Evolutionary conservation across 2,797 vertebrate species (phyloP).

Genomic region (Bovichtus diacanthus): DNA sequence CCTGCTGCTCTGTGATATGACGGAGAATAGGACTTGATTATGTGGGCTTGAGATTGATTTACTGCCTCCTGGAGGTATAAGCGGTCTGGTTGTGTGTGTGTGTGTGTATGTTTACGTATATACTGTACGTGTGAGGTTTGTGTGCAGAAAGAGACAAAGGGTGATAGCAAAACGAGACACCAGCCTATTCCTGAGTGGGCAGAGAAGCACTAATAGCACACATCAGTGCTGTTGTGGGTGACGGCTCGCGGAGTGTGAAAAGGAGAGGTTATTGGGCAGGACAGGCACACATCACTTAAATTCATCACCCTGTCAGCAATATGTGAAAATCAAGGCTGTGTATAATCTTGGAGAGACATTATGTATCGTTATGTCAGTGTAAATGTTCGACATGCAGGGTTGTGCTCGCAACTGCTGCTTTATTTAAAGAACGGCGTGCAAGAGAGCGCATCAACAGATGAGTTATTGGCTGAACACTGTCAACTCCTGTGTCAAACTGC

Average conservation of each 20-base stretch:
- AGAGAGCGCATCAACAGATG: not conserved
- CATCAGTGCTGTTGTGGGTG: constrained; percentile 47
- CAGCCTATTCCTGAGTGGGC: constrained; percentile 35
- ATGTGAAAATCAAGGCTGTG: constrained; percentile 16
- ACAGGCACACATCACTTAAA: constrained; percentile 27
- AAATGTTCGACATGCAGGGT: not conserved
- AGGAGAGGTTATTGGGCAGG: constrained; percentile 31
- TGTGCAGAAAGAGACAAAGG: constrained; percentile 23
- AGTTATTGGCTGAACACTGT: constrained; percentile 39
- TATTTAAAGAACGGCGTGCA: not conserved
- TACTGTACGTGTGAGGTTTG: constrained; percentile 17
- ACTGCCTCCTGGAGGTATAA: constrained; percentile 35
- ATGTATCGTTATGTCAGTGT: not conserved
- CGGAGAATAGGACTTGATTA: constrained; percentile 32
- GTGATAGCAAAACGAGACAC: constrained; percentile 21
- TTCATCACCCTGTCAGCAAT: constrained; percentile 34
- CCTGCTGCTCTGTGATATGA: constrained; percentile 31
- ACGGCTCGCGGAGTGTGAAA: constrained; percentile 46
- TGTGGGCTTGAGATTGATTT: constrained; percentile 36
- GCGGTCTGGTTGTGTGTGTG: constrained; percentile 9
- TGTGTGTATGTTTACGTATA: constrained; percentile 9
- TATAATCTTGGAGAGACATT: constrained; percentile 2
- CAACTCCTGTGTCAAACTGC: constrained; percentile 39
- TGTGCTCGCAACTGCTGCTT: not conserved
- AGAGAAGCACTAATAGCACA: constrained; percentile 50